Conservation (phyloP, 1,140 invertebrate species). For the Cotesia vestalis region DNA sequence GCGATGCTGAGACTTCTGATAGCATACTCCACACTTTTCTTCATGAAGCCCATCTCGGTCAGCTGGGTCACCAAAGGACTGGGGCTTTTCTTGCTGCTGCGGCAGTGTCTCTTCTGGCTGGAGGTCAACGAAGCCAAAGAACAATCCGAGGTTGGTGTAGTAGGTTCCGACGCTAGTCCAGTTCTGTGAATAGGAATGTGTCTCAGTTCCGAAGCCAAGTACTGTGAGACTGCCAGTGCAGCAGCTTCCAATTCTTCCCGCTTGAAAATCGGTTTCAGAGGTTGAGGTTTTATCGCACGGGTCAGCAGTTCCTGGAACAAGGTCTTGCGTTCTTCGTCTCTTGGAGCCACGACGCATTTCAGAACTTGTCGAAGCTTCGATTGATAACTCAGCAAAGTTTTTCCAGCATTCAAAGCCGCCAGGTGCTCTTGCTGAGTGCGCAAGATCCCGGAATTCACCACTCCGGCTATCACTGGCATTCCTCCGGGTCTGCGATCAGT, state of each 20-base stretch:
- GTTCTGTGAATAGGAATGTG: constrained; percentile 55
- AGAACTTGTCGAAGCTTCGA: constrained; percentile 76
- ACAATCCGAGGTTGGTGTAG: constrained; percentile 67
- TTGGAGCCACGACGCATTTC: constrained; percentile 65
- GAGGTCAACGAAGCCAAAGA: constrained; percentile 65
- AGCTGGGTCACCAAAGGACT: constrained; percentile 77
- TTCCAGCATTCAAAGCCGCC: constrained; percentile 75
- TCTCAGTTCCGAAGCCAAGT: constrained; percentile 76
- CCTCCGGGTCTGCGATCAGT: constrained; percentile 61
- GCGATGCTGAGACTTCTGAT: constrained; percentile 77
- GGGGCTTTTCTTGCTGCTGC: constrained; percentile 44
- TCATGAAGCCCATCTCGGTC: constrained; percentile 92
- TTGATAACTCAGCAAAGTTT: constrained; percentile 75
- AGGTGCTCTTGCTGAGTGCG: constrained; percentile 78
- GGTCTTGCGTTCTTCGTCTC: constrained; percentile 51
- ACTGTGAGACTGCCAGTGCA: constrained; percentile 82
- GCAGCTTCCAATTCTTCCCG: constrained; percentile 84
- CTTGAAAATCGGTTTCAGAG: constrained; percentile 85
- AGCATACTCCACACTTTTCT: constrained; percentile 83
- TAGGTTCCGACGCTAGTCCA: constrained; percentile 59
- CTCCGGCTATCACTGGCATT: constrained; percentile 64
- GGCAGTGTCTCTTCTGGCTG: constrained; percentile 58
- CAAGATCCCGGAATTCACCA: constrained; percentile 71
- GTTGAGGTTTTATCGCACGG: constrained; percentile 87
- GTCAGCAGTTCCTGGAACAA: constrained; percentile 78